phyloP scores from a whole-genome alignment of 2,888 invertebrate genomes.

The Callosobruchus maculatus region DNA sequence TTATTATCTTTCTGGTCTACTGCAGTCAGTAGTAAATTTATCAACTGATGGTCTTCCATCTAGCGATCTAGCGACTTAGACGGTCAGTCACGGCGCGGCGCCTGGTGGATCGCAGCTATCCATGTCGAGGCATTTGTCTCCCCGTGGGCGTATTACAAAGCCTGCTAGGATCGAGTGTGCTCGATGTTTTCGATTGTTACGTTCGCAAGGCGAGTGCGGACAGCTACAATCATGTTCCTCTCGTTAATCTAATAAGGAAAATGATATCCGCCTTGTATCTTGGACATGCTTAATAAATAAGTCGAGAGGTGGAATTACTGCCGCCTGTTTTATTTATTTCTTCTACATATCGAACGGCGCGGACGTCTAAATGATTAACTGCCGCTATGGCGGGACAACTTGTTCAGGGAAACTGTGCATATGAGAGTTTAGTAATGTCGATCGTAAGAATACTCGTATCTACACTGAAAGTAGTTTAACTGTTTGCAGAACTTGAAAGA shows the following conservation, averaged over 20 bases:
- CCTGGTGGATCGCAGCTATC: not conserved
- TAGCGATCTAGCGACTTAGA: not conserved
- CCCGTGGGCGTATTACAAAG: slow-evolving; percentile 1
- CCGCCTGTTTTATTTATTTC: not conserved
- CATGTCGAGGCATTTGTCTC: not conserved
- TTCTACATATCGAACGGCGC: not conserved
- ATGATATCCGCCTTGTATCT: slow-evolving; percentile 3
- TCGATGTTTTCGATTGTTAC: slow-evolving; percentile 4
- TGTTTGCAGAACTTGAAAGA: too few species aligned
- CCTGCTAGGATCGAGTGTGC: not conserved
- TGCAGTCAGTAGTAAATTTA: too few species aligned
- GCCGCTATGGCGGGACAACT: not conserved
- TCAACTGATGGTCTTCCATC: not conserved
- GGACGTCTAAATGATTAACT: not conserved
- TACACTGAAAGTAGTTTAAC: too few species aligned
- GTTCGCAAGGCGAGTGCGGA: not conserved
- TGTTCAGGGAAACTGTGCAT: not conserved
- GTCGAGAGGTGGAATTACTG: not conserved
- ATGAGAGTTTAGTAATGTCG: not conserved
- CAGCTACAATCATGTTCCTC: slow-evolving; percentile 5
- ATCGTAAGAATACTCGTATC: too few species aligned
- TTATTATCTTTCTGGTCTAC: too few species aligned
- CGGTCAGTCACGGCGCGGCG: not conserved
- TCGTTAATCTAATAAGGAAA: slow-evolving; percentile 6
- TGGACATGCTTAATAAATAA: not conserved